phyloP scores from a whole-genome alignment of 1,140 invertebrate genomes.

The Scaptodrosophila lebanonensis region DNA sequence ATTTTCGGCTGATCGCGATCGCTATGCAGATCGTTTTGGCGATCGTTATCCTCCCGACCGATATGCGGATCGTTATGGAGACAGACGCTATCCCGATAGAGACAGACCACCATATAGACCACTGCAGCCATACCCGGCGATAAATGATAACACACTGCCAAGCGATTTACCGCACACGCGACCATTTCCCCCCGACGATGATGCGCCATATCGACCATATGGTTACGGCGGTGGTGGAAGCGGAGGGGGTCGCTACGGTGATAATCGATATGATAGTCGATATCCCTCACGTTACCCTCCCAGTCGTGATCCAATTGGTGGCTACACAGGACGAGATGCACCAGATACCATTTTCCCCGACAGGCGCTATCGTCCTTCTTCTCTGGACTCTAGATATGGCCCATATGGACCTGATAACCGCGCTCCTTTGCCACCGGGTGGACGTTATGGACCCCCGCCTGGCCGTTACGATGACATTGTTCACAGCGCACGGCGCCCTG shows the following conservation, averaged over 20 bases:
- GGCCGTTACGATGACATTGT: conserved; percentile 69
- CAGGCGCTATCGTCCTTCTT: conserved; percentile 63
- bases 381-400: conserved; percentile 51
- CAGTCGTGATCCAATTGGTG: conserved; percentile 51
- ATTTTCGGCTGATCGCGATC: conserved; percentile 49
- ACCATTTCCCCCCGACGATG: conserved; percentile 65
- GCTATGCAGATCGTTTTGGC: conserved; percentile 66
- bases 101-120: conserved; percentile 65
- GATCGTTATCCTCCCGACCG: conserved; percentile 65
- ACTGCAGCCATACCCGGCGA: conserved; percentile 75
- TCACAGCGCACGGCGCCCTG: conserved; percentile 58
- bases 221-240: conserved; percentile 36
- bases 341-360: conserved; percentile 73
- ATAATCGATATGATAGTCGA: conserved; percentile 66
- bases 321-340: conserved; percentile 68
- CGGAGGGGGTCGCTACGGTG: conserved; percentile 36
- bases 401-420: conserved; percentile 53
- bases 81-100: conserved; percentile 64
- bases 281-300: conserved; percentile 70
- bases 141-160: conserved; percentile 63
- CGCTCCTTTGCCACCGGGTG: conserved; percentile 6
- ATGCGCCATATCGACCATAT: conserved; percentile 60
- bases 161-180: conserved; percentile 63
- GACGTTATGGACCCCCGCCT: conserved; percentile 14
- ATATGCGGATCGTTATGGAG: conserved; percentile 64